Percentiles rank a stretch among this genome's conserved stretches.
phyloP scores from a whole-genome alignment of 2,113 vertebrate species.

The Egretta garzetta region DNA sequence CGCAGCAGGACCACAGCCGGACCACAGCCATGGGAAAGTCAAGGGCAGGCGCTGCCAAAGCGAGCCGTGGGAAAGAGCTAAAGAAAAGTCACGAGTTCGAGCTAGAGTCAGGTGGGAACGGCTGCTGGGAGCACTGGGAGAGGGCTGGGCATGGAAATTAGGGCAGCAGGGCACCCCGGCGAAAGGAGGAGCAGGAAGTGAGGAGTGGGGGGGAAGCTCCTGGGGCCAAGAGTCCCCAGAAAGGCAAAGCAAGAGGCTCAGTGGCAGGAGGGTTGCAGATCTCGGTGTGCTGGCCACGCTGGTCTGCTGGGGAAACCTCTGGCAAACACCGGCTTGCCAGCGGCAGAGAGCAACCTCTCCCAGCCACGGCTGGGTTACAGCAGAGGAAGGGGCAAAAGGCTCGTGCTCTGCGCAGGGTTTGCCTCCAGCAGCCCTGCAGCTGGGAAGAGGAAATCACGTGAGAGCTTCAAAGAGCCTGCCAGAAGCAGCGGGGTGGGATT shows the following conservation, averaged over 20 bases:
- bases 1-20: background rate
- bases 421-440: background rate
- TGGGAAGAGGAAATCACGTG: background rate
- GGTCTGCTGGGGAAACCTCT: background rate
- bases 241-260: rapidly evolving
- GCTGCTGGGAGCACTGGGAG: background rate
- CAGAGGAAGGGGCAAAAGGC: background rate
- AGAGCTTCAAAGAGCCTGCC: background rate
- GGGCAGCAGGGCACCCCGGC: background rate
- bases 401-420: background rate
- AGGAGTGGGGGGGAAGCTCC: background rate
- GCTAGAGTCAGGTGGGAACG: background rate
- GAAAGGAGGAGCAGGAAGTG: background rate
- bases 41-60: background rate
- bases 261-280: background rate
- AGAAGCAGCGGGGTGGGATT: background rate
- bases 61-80: background rate
- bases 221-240: background rate
- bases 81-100: rapidly evolving
- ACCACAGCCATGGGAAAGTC: rapidly evolving
- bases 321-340: background rate
- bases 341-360: rapidly evolving
- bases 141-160: background rate
- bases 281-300: rapidly evolving
- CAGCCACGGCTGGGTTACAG: rapidly evolving